These are phyloP conservation scores for Egretta garzetta DNA, from an alignment of 2,113 vertebrate species.

Conservation along the genomic window DNA sequence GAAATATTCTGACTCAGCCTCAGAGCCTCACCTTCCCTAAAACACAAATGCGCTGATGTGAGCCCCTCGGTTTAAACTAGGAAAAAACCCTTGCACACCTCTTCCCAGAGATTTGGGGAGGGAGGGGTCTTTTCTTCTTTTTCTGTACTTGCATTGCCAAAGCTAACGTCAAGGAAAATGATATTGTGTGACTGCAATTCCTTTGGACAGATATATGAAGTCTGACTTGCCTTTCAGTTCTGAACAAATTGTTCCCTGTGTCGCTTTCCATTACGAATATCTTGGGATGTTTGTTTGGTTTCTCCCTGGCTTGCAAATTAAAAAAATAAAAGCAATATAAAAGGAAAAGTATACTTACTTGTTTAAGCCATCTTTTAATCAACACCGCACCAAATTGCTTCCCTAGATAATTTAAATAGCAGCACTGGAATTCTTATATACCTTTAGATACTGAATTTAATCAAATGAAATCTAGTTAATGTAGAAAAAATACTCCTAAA, in stretches of 20 bases:
- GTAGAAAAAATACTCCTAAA: neutral
- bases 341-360: neutral
- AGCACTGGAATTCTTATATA: neutral
- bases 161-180: neutral
- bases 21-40: neutral
- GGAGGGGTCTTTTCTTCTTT: neutral
- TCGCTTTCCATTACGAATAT: neutral
- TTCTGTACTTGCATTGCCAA: neutral
- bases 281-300: neutral
- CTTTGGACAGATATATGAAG: slow-evolving; percentile 1
- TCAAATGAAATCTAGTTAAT: neutral
- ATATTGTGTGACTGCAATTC: neutral
- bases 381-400: neutral
- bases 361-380: slow-evolving; percentile 35
- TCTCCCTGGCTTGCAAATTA: neutral
- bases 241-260: neutral
- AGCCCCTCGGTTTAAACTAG: neutral
- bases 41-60: neutral
- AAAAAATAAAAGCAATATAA: neutral
- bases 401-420: neutral
- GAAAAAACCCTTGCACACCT: neutral
- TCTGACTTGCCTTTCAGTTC: slow-evolving; percentile 8
- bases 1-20: neutral
- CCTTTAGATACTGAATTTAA: slow-evolving; percentile 21
- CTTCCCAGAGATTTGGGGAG: neutral